Conservation (phyloP, 2,888 invertebrate species). For the Carabus problematicus region DNA sequence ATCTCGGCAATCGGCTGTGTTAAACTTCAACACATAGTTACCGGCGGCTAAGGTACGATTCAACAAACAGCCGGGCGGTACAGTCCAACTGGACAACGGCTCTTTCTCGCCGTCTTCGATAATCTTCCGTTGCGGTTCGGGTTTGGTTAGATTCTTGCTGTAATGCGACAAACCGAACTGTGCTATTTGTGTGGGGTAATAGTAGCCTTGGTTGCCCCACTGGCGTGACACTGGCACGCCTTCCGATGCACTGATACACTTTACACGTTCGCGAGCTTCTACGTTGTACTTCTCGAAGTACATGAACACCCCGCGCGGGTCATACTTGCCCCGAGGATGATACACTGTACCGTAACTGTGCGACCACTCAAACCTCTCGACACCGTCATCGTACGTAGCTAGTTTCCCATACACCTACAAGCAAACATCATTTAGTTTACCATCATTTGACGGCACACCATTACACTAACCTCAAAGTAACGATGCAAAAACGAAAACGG, state of each 20-base stretch:
- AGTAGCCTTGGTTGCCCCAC: conserved; percentile 96
- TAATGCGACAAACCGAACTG: conserved; percentile 98
- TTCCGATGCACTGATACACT: conserved; percentile 92
- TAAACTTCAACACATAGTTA: conserved; percentile 74
- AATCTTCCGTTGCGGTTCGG: conserved; percentile 74
- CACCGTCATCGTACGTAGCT: conserved; percentile 72
- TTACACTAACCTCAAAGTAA: conserved; percentile 82
- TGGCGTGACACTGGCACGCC: conserved; percentile 97
- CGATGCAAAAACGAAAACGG: conserved; percentile 92
- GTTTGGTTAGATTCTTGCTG: conserved; percentile 90
- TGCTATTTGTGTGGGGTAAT: conserved; percentile 98
- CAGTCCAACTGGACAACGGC: conserved; percentile 71
- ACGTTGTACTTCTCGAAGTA: conserved; percentile 99
- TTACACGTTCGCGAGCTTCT: conserved; percentile 93
- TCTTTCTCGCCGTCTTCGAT: conserved; percentile 79
- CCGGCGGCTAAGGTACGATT: conserved; percentile 69
- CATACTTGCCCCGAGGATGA: conserved; percentile 87
- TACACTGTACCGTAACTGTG: conserved; percentile 94
- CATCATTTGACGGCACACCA: not conserved
- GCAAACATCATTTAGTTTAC: conserved; percentile 39
- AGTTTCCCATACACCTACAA: conserved; percentile 84
- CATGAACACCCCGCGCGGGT: conserved; percentile 89
- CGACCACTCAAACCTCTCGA: conserved; percentile 91
- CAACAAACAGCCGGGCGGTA: conserved; percentile 73
- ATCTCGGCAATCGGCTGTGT: conserved; percentile 72